Conservation (phyloP, 1,140 invertebrate genomes). For the Panagrolaimus sp. region DNA sequence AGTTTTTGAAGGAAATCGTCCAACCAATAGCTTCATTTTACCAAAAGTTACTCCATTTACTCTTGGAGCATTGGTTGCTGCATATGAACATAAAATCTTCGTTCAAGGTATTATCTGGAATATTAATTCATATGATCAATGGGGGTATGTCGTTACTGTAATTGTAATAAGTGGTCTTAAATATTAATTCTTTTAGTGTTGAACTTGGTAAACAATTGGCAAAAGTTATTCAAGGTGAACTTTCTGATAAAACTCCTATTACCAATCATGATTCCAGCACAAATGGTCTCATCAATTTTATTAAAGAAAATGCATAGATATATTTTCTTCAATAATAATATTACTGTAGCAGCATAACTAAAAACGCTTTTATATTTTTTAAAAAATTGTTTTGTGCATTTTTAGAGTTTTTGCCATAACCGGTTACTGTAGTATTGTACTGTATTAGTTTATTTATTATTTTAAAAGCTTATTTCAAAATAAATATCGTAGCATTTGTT, state of each 20-base stretch:
- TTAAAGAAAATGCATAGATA: constrained; percentile 66
- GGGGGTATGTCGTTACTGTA: constrained; percentile 74
- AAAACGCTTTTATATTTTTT: too few species aligned
- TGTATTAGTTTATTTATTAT: too few species aligned
- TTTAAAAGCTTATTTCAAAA: too few species aligned
- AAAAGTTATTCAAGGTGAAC: constrained; percentile 86
- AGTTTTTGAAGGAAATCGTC: constrained; percentile 88
- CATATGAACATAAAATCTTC: constrained; percentile 99
- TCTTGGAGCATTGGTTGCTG: constrained; percentile 85
- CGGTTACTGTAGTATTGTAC: too few species aligned
- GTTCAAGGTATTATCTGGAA: constrained; percentile 96
- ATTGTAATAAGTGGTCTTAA: constrained; percentile 17
- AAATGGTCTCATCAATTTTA: constrained; percentile 88
- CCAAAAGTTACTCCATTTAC: constrained; percentile 86
- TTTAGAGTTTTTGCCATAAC: too few species aligned
- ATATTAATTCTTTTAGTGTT: constrained; percentile 66
- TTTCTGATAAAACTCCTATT: constrained; percentile 67
- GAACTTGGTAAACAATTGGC: constrained; percentile 97
- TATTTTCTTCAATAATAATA: too few species aligned
- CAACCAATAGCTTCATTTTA: constrained; percentile 91
- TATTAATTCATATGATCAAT: constrained; percentile 99
- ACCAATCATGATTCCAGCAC: constrained; percentile 77
- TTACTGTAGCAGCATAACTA: too few species aligned
- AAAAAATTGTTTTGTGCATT: too few species aligned
- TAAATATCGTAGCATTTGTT: too few species aligned